Conservation (phyloP, 2,797 vertebrate species). For the Lates japonicus region DNA sequence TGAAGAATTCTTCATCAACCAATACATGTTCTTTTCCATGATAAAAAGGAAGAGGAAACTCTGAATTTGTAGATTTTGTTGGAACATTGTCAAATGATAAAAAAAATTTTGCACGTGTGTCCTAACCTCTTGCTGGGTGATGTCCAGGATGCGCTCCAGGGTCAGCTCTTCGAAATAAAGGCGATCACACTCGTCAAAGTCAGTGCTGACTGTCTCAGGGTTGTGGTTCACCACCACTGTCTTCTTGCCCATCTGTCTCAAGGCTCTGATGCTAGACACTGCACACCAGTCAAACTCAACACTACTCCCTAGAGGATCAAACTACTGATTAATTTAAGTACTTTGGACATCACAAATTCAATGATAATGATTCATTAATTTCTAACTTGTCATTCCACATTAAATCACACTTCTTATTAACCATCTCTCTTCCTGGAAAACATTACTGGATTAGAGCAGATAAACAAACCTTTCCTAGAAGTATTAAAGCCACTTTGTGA, state of each 20-base stretch:
- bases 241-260: conserved; percentile 92
- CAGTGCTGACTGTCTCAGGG: conserved; percentile 97
- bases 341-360: not conserved
- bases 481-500: not conserved
- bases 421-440: not conserved
- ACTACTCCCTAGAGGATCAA: conserved; percentile 90
- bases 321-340: not conserved
- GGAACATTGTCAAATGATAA: not conserved
- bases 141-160: conserved; percentile 95
- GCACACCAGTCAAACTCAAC: conserved; percentile 99
- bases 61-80: not conserved
- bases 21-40: not conserved
- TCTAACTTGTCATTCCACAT: not conserved
- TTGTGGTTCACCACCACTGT: conserved; percentile 97
- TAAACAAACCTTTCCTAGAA: not conserved
- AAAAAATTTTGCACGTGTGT: not conserved
- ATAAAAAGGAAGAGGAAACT: not conserved
- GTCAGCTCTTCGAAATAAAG: conserved; percentile 98
- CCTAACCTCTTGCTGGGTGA: conserved; percentile 94
- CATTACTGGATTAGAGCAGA: not conserved
- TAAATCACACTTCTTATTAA: not conserved
- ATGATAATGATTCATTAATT: not conserved
- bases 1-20: not conserved
- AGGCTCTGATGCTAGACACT: conserved; percentile 93
- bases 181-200: conserved; percentile 97